These are phyloP conservation scores for Neosilurus hyrtlii DNA, from an alignment of 2,797 vertebrate genomes.

Conservation along the genomic window DNA sequence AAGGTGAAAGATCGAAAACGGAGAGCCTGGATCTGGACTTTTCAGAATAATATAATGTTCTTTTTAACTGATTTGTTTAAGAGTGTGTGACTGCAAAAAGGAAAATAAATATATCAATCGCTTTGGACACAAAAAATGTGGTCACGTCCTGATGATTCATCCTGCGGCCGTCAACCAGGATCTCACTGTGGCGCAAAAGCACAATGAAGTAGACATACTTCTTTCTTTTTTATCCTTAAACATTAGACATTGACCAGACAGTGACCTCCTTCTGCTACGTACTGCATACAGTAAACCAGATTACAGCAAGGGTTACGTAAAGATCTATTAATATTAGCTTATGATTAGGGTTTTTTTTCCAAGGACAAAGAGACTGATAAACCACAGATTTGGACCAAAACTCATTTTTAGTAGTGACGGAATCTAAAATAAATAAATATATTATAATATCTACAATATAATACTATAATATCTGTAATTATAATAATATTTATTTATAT, in stretches of 20 bases:
- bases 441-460: background rate
- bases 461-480: no score
- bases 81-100: background rate
- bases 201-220: background rate
- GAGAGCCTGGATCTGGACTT: background rate
- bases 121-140: no score
- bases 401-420: background rate
- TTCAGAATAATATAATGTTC: background rate
- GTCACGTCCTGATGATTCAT: background rate
- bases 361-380: background rate
- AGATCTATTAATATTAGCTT: conserved; percentile 29
- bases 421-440: background rate
- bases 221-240: background rate
- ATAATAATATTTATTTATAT: no score
- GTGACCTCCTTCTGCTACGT: conserved; percentile 13
- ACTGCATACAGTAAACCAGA: background rate
- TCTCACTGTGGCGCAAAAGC: background rate
- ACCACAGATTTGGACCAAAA: background rate
- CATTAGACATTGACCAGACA: conserved; percentile 29
- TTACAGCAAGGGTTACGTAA: background rate
- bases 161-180: no score
- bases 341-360: conserved; percentile 7
- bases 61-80: background rate
- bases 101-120: background rate
- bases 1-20: background rate